Percentiles rank a stretch among this genome's conserved stretches.
These are phyloP conservation scores for Zygothrica quintamaculata DNA, from an alignment of 2,888 invertebrate species.

Conservation along the genomic window DNA sequence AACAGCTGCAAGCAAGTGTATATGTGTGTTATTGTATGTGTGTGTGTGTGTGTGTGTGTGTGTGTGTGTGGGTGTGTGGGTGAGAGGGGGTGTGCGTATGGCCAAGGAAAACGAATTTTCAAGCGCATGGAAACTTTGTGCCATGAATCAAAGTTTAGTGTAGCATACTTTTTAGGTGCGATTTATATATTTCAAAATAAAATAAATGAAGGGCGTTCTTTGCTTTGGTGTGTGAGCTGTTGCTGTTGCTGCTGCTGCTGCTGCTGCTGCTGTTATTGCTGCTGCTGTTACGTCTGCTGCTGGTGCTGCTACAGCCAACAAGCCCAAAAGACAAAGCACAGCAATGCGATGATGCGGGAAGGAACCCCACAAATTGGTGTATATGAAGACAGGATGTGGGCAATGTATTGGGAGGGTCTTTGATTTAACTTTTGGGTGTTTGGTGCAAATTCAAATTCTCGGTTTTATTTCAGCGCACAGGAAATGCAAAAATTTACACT, in stretches of 20 bases:
- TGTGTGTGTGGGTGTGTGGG: no score
- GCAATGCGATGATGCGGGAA: conserved; percentile 43
- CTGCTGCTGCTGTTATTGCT: conserved; percentile 5
- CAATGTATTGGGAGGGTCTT: conserved; percentile 21
- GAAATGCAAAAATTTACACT: conserved; percentile 82
- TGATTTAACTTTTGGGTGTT: conserved; percentile 60
- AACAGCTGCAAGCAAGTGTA: conserved; percentile 70
- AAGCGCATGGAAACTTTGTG: conserved; percentile 76
- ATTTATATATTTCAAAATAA: conserved; percentile 82
- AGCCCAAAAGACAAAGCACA: conserved; percentile 69
- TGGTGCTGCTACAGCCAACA: no score
- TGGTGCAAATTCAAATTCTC: conserved; percentile 75
- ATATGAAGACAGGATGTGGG: neutral
- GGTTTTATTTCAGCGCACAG: conserved; percentile 75
- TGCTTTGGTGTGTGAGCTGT: conserved; percentile 15
- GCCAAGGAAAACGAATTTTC: conserved; percentile 74
- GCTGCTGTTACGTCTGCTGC: no score
- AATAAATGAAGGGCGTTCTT: conserved; percentile 81
- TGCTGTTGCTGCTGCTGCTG: conserved; percentile 7
- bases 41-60: no score
- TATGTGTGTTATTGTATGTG: no score
- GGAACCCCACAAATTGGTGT: conserved; percentile 12
- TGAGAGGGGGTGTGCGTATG: conserved; percentile 60
- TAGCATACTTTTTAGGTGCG: conserved; percentile 81
- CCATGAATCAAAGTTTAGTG: conserved; percentile 81